Evolutionary conservation across 2,888 invertebrate genomes (phyloP), one percentile per base, ranked within the genome.

Genomic region (Arrhopalites spinosus): DNA sequence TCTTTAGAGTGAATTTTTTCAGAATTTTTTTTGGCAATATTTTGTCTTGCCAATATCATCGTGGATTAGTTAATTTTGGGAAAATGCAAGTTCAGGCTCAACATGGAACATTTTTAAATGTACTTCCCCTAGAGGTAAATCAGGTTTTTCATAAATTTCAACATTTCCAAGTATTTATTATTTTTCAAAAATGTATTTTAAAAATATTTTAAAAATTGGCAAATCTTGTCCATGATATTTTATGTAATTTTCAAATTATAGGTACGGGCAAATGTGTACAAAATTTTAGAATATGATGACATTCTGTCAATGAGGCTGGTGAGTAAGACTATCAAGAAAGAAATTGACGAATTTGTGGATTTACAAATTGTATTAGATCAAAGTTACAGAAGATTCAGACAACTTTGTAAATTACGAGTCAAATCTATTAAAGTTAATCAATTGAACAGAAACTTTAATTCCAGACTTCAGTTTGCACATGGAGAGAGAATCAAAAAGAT

Each of bases 301-400:
- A 45, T 74, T 17, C 72, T 79, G 1, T 66, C 25, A 0, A 74
- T 82, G 78, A 53, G 81, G 45, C 70, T 73, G 17, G 70, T 78
- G 8, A 77, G 67, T 53, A 63, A 64, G 1, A 61, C 76, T 23
- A 53, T 78, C 7, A 80, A 79, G 66, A 59, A 63, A 17, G 82
- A 82, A 71, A 71, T 80, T 13, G 82, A 82, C 11, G 76, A 77
- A 59, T 73, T 78, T 47, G 25, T 80, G n/a, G 78, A 79, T 20
- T 80, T 79, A 43, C 78, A 80, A 27, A 43, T 80, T 0, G 73
- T 79, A n/a, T 78, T 81, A 27, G 74, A 74, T 53, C 82, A 81
- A 30, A 29, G 59, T 13, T 80, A 78, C 50, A 53, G 75, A 2
- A 61, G 75, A 23, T 78, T 76, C 47, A 74, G 79, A 17, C 73